Evolutionary conservation across 2,888 invertebrate species (phyloP).

Genomic region (Sturmia bella): DNA sequence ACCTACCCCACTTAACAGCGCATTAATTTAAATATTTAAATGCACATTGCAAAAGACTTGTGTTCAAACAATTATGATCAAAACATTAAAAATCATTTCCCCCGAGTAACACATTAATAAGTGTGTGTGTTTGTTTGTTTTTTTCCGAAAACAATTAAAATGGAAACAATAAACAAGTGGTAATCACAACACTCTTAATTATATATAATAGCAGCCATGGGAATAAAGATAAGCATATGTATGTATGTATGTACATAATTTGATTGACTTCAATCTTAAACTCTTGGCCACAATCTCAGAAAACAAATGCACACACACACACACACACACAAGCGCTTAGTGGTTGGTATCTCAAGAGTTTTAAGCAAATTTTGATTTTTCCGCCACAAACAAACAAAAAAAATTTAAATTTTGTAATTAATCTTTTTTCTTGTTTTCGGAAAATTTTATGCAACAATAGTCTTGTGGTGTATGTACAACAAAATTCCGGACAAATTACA

Average conservation of each 20-base stretch:
- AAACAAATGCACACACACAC: not conserved
- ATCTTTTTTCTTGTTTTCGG: constrained; percentile 7
- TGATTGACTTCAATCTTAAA: constrained; percentile 15
- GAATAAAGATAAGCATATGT: too few species aligned
- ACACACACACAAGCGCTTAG: too few species aligned
- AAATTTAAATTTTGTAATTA: constrained; percentile 17
- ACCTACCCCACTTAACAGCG: not conserved
- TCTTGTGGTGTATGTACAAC: not conserved
- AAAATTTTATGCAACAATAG: constrained; percentile 55
- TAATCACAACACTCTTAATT: constrained; percentile 30
- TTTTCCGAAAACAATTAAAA: not conserved
- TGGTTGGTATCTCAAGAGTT: not conserved
- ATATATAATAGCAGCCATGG: constrained; percentile 32
- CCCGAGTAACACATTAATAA: not conserved
- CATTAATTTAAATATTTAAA: constrained; percentile 1
- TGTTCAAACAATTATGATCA: not conserved
- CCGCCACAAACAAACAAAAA: constrained; percentile 1
- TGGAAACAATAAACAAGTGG: not conserved
- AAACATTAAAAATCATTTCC: constrained; percentile 19
- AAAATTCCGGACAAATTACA: constrained; percentile 44
- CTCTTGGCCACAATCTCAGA: constrained; percentile 9
- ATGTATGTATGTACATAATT: constrained; percentile 7
- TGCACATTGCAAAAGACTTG: not conserved
- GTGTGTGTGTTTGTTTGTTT: not conserved
- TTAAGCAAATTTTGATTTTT: constrained; percentile 2